These are phyloP conservation scores for Gymnoscelis rufifasciata DNA, from an alignment of 2,888 invertebrate genomes.

Conservation along the genomic window DNA sequence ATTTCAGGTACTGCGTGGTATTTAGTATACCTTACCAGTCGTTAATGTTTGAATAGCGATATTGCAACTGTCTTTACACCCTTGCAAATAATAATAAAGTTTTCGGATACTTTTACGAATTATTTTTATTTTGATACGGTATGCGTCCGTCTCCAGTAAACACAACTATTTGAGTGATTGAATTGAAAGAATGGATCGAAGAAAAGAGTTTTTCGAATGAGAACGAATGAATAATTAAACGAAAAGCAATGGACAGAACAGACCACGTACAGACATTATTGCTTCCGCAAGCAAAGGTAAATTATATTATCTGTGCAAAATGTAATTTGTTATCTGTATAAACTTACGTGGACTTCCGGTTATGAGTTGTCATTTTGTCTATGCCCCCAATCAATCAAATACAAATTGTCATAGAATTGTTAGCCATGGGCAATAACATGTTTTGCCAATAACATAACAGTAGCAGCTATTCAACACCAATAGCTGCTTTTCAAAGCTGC, in stretches of 20 bases:
- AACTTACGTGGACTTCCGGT: conserved; percentile 72
- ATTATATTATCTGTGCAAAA: no score
- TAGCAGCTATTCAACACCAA: no score
- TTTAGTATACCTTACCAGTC: not conserved
- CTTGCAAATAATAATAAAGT: not conserved
- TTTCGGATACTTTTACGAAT: not conserved
- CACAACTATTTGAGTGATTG: conserved; percentile 6
- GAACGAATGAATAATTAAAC: no score
- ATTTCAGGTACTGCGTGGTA: conserved; percentile 15
- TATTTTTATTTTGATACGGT: not conserved
- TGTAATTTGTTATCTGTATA: conserved; percentile 28
- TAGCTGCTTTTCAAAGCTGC: no score
- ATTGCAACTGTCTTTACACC: not conserved
- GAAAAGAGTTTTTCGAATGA: no score
- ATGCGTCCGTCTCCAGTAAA: conserved; percentile 1
- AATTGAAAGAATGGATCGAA: not conserved
- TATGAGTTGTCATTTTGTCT: conserved; percentile 49
- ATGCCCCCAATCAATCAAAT: not conserved
- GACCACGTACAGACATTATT: no score
- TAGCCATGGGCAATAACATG: no score
- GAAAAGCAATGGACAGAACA: no score
- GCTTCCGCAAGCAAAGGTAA: no score
- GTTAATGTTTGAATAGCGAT: no score
- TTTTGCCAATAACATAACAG: no score
- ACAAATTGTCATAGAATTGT: conserved; percentile 19